These are phyloP conservation scores for Ptychodera flava DNA, from an alignment of 35 echinoderm and acorn worm genomes.

Conservation along the genomic window DNA sequence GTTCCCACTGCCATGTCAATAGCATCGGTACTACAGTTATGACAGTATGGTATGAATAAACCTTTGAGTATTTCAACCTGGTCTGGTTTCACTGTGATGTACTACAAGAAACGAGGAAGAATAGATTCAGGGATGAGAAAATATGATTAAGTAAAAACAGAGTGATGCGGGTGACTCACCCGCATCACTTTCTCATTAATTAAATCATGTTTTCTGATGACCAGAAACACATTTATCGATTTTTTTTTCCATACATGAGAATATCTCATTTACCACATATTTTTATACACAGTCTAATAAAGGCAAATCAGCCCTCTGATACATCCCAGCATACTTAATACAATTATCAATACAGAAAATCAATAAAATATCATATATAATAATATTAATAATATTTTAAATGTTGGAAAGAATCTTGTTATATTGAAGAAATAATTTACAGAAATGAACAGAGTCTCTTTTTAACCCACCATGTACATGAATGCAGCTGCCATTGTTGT, in stretches of 20 bases:
- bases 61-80: slow-evolving; percentile 66
- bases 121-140: not conserved
- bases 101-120: slow-evolving; percentile 22
- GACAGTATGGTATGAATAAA: slow-evolving; percentile 54
- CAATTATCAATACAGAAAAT: no score
- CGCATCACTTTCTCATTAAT: not conserved
- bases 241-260: no score
- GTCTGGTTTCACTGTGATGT: slow-evolving; percentile 58
- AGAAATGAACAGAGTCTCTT: no score
- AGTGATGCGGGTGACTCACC: not conserved
- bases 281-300: no score
- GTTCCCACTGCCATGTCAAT: slow-evolving; percentile 66
- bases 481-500: slow-evolving; percentile 59
- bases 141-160: not conserved
- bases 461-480: slow-evolving; percentile 63
- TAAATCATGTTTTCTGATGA: not conserved
- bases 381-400: no score
- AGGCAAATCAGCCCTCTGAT: no score
- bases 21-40: slow-evolving; percentile 27
- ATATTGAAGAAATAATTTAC: no score
- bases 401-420: no score
- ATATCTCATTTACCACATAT: no score
- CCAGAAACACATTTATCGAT: no score
- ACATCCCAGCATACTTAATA: no score
- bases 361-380: no score